Evolutionary conservation across 2,797 vertebrate species (phyloP).

Genomic region (Hydrolagus colliei): DNA sequence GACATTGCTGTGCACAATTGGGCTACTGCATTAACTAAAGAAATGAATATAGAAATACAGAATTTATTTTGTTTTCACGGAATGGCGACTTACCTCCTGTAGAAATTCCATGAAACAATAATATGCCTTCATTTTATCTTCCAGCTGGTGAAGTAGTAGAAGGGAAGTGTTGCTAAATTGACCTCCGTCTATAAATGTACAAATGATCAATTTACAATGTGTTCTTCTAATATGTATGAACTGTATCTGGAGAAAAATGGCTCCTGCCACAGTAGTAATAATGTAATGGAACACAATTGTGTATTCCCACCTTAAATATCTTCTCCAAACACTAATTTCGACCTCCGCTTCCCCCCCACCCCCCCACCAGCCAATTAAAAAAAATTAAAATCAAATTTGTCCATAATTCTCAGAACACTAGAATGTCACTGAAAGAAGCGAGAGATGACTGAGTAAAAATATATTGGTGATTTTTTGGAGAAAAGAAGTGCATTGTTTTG

Average conservation of each 20-base stretch:
- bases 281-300: not conserved
- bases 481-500: too few relatives aligned
- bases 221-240: not conserved
- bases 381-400: not conserved
- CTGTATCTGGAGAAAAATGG: too few relatives aligned
- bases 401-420: too few relatives aligned
- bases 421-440: too few relatives aligned
- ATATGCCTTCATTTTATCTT: conserved; percentile 95
- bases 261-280: not conserved
- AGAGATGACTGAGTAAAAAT: too few relatives aligned
- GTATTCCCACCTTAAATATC: not conserved
- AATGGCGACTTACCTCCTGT: conserved; percentile 63
- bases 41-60: too few relatives aligned
- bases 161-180: conserved; percentile 84
- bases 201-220: not conserved
- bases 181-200: conserved; percentile 63
- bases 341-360: too few relatives aligned
- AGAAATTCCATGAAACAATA: conserved; percentile 86
- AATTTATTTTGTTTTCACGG: not conserved
- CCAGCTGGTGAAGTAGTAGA: conserved; percentile 90
- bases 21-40: not conserved
- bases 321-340: not conserved
- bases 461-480: too few relatives aligned
- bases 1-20: not conserved
- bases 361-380: not conserved